Conservation (phyloP, 2,797 vertebrate genomes). For the Emys orbicularis region DNA sequence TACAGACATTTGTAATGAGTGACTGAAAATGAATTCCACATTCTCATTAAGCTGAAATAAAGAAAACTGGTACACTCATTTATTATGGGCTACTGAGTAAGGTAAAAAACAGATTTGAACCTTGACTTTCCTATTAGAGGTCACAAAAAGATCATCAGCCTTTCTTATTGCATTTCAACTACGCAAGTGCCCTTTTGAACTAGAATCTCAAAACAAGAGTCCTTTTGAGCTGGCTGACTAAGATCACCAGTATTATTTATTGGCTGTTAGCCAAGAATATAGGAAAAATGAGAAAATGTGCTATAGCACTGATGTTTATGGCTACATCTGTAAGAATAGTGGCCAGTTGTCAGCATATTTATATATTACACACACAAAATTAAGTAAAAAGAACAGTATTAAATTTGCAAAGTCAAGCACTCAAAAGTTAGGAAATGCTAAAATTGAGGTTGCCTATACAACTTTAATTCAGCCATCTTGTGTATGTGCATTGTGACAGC, state of each 20-base stretch:
- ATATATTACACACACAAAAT: too few species aligned
- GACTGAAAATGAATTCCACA: background rate
- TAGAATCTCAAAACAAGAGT: background rate
- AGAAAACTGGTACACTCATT: background rate
- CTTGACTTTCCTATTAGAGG: background rate
- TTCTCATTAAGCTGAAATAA: background rate
- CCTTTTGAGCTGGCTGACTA: background rate
- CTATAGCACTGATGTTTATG: background rate
- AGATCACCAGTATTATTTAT: background rate
- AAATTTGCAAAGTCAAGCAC: too few species aligned
- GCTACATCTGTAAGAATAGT: too few species aligned
- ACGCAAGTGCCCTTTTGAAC: background rate
- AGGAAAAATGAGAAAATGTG: background rate
- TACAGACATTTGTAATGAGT: background rate
- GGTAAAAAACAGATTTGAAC: background rate
- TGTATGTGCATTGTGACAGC: too few species aligned
- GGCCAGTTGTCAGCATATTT: too few species aligned
- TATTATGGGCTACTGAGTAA: background rate
- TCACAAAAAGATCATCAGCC: background rate
- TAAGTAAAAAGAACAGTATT: too few species aligned
- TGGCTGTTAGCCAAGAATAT: background rate
- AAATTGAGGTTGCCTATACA: too few species aligned
- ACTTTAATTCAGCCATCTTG: too few species aligned
- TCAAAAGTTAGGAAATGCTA: too few species aligned
- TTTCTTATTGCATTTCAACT: background rate